Conservation (phyloP, 2,797 vertebrate species). For the Antrozous pallidus region DNA sequence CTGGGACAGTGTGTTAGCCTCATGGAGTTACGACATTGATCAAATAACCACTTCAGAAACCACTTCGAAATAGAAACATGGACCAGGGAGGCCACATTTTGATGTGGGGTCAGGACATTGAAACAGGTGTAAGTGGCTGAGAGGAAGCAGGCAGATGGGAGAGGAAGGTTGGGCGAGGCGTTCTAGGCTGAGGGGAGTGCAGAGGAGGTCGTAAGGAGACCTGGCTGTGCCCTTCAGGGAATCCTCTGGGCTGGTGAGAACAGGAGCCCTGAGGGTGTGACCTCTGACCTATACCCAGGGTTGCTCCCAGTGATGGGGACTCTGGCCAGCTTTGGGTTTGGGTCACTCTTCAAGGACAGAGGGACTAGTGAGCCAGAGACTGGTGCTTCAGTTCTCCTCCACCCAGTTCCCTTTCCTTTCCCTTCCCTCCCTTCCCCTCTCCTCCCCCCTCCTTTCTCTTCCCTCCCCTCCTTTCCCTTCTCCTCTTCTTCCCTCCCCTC, state of each 20-base stretch:
- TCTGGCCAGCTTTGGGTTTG: neutral
- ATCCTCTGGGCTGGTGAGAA: neutral
- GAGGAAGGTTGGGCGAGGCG: neutral
- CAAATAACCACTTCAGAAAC: neutral
- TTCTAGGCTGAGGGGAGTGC: neutral
- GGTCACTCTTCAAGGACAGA: neutral
- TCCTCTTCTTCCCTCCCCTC: neutral
- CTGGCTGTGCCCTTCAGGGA: neutral
- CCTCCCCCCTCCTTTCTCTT: rapidly evolving
- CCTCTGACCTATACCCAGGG: neutral
- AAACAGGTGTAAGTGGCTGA: neutral
- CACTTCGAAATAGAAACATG: neutral
- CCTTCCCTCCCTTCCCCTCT: neutral
- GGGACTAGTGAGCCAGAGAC: neutral
- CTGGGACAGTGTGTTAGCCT: neutral
- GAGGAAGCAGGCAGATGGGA: neutral
- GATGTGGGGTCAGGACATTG: neutral
- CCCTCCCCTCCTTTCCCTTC: too few species aligned
- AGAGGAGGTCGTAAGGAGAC: neutral
- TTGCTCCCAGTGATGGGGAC: neutral
- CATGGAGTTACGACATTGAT: neutral
- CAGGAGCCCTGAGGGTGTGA: neutral
- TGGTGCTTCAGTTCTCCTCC: neutral
- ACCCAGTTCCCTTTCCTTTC: neutral
- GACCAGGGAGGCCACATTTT: neutral